phyloP scores from a whole-genome alignment of 1,140 invertebrate genomes.

The Sweltsa coloradensis region DNA sequence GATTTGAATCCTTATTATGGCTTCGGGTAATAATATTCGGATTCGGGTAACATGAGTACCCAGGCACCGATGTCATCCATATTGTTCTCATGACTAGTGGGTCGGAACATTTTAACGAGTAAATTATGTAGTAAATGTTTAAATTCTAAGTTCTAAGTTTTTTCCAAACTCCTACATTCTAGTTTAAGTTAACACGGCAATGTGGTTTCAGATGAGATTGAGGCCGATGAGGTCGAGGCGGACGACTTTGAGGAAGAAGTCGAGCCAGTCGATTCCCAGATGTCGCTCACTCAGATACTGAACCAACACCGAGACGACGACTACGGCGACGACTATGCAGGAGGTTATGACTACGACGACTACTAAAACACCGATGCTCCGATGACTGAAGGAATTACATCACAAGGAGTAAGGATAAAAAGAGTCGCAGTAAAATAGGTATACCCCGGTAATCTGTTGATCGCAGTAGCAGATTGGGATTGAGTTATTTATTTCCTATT shows the following conservation, averaged over 20 bases:
- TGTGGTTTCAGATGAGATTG: not conserved
- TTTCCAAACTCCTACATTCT: not conserved
- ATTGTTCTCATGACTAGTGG: not conserved
- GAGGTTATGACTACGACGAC: constrained; percentile 5
- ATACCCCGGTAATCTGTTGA: no score
- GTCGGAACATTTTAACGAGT: not conserved
- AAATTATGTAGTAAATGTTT: not conserved
- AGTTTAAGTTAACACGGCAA: not conserved
- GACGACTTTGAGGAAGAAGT: constrained; percentile 2
- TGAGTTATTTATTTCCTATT: no score
- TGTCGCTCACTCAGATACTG: constrained; percentile 5
- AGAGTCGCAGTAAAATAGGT: no score
- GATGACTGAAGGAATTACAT: no score
- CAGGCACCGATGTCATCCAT: not conserved
- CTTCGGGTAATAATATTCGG: no score
- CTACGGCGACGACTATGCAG: constrained; percentile 2
- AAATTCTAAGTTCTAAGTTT: not conserved
- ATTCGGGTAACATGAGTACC: not conserved
- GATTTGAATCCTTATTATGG: no score
- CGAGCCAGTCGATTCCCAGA: constrained; percentile 1
- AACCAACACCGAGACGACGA: constrained; percentile 6
- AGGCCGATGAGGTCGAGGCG: not conserved
- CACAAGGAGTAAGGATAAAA: no score
- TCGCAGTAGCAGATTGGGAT: no score
- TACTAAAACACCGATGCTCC: no score